Conservation (phyloP, 2,797 vertebrate genomes). For the Accipiter superciliosus region DNA sequence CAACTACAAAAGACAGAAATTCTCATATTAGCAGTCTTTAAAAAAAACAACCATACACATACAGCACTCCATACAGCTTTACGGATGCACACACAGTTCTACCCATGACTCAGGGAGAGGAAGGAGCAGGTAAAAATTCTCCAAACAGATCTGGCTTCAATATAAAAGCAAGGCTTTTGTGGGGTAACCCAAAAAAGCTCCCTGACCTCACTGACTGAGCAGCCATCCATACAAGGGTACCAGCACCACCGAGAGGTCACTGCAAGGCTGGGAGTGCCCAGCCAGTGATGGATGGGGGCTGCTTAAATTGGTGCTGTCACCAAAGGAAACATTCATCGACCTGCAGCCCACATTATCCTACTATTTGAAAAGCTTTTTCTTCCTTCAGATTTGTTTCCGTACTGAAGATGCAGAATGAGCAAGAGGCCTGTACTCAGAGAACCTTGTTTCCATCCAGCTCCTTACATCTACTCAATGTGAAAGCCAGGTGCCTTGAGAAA, state of each 20-base stretch:
- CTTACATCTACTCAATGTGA: background rate
- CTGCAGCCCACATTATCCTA: background rate
- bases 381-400: background rate
- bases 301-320: background rate
- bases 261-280: background rate
- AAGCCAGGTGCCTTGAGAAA: background rate
- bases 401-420: background rate
- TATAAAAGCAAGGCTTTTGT: background rate
- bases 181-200: background rate
- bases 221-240: too few relatives aligned
- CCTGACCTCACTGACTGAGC: background rate
- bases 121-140: background rate
- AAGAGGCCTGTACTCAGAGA: background rate
- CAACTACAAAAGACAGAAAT: background rate
- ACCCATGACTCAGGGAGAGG: background rate
- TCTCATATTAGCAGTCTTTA: background rate
- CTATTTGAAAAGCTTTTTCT: background rate
- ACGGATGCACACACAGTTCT: background rate
- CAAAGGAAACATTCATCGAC: background rate
- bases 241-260: background rate
- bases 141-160: background rate
- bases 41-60: rapidly evolving
- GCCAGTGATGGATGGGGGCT: background rate
- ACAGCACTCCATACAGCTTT: rapidly evolving
- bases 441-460: background rate